A percentile compares a stretch with the other conserved stretches of the same genome.
These are phyloP conservation scores for Adrianichthys oophorus DNA, from an alignment of 2,797 vertebrate genomes.

Conservation along the genomic window DNA sequence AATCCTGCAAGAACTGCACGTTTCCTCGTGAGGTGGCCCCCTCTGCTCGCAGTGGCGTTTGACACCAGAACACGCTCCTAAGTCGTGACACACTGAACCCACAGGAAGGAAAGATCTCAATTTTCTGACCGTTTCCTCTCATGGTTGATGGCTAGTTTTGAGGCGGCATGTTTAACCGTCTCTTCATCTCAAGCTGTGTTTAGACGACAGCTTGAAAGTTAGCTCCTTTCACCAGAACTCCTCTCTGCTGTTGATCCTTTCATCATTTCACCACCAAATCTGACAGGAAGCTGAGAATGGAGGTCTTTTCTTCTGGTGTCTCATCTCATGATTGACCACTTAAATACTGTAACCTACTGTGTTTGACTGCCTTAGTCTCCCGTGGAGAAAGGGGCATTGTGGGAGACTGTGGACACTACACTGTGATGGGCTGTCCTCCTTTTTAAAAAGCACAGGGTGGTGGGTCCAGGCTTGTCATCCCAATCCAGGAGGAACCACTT, in stretches of 20 bases:
- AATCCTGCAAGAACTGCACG: neutral
- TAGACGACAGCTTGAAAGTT: constrained; percentile 32
- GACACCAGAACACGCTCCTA: constrained; percentile 42
- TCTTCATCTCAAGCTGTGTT: constrained; percentile 42
- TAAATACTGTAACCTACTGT: constrained; percentile 63
- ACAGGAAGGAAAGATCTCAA: constrained; percentile 44
- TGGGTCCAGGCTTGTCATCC: constrained; percentile 28
- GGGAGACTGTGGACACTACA: constrained; percentile 77
- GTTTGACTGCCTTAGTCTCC: constrained; percentile 77
- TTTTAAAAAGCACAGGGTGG: constrained; percentile 26
- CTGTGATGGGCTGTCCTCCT: constrained; percentile 74
- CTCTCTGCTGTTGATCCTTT: constrained; percentile 12
- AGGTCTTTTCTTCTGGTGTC: constrained; percentile 53
- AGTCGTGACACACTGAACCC: constrained; percentile 56
- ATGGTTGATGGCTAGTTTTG: constrained; percentile 11
- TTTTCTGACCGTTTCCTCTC: constrained; percentile 2
- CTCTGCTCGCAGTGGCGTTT: constrained; percentile 32
- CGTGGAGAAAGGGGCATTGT: constrained; percentile 74
- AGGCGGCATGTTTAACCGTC: constrained; percentile 14
- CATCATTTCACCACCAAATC: constrained; percentile 3
- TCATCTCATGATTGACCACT: constrained; percentile 54
- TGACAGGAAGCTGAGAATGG: constrained; percentile 14
- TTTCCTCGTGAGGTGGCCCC: constrained; percentile 29
- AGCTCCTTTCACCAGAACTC: constrained; percentile 11
- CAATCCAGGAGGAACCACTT: constrained; percentile 50